Conservation (phyloP, 2,888 invertebrate genomes). For the Hesperia comma region DNA sequence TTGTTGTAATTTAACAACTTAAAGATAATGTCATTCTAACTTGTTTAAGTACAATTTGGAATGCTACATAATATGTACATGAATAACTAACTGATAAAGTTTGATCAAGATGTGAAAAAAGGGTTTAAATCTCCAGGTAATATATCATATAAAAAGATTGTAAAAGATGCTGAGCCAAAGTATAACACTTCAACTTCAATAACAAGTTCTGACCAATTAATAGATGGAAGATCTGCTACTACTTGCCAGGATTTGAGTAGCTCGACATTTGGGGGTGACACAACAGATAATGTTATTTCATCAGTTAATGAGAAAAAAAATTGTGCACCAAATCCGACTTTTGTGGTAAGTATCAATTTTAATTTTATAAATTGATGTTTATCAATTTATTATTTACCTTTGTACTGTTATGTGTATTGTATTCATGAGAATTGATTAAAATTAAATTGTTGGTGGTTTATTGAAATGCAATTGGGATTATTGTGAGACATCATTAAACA, state of each 20-base stretch:
- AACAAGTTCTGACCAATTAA: conserved; percentile 16
- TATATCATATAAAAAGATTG: conserved; percentile 19
- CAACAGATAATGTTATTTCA: conserved; percentile 12
- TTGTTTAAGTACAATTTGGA: too few species aligned
- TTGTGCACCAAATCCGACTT: not conserved
- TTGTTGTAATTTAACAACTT: too few species aligned
- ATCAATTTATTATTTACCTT: too few species aligned
- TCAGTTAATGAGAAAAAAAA: conserved; percentile 7
- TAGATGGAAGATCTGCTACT: not conserved
- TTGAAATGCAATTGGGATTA: too few species aligned
- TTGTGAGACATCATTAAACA: too few species aligned
- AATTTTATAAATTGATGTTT: not conserved
- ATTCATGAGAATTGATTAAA: too few species aligned
- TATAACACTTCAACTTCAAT: not conserved
- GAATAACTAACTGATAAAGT: too few species aligned
- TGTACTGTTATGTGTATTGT: too few species aligned
- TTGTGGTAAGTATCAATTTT: conserved; percentile 4
- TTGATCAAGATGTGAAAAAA: too few species aligned
- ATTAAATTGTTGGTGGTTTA: too few species aligned
- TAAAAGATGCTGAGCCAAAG: conserved; percentile 2
- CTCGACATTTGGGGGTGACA: conserved; percentile 7
- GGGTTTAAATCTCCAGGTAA: conserved; percentile 24
- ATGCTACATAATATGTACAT: too few species aligned
- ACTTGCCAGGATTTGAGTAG: not conserved
- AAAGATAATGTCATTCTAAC: too few species aligned